phyloP scores from a whole-genome alignment of 2,888 invertebrate genomes.

The Conistra vaccinii region DNA sequence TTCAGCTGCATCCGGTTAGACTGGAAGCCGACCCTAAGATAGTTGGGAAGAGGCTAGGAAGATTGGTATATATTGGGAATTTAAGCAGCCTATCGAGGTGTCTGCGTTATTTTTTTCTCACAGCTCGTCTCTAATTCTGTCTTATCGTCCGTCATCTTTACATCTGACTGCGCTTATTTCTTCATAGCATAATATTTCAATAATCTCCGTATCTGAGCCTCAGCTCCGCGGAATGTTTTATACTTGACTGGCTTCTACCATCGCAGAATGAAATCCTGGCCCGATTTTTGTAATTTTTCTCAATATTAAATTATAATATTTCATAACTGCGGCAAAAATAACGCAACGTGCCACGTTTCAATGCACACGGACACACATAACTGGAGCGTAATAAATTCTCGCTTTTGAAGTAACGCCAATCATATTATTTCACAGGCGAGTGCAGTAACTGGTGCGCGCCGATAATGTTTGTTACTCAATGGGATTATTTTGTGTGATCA shows the following conservation, averaged over 20 bases:
- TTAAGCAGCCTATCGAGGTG: constrained; percentile 15
- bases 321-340: constrained; percentile 69
- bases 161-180: constrained; percentile 30
- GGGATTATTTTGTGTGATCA: constrained; percentile 64
- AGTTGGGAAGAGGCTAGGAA: too few species aligned
- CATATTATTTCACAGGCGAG: constrained; percentile 70
- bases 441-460: constrained; percentile 62
- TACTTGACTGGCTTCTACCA: constrained; percentile 46
- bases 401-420: constrained; percentile 73
- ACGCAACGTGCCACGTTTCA: constrained; percentile 78
- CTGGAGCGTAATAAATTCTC: constrained; percentile 83
- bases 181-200: constrained; percentile 35
- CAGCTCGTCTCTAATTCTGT: constrained; percentile 1
- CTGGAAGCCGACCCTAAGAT: too few species aligned
- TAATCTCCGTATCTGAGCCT: constrained; percentile 35
- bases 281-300: constrained; percentile 51
- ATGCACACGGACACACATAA: constrained; percentile 79
- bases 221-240: constrained; percentile 43
- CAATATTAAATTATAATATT: constrained; percentile 68
- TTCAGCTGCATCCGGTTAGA: too few species aligned
- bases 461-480: constrained; percentile 69
- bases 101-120: constrained; percentile 30
- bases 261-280: constrained; percentile 36
- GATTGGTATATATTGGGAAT: too few species aligned
- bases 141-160: constrained; percentile 41